Evolutionary conservation across 2,113 vertebrate species (phyloP), one percentile per base, ranked within the genome.

Genomic region (Lagopus muta): DNA sequence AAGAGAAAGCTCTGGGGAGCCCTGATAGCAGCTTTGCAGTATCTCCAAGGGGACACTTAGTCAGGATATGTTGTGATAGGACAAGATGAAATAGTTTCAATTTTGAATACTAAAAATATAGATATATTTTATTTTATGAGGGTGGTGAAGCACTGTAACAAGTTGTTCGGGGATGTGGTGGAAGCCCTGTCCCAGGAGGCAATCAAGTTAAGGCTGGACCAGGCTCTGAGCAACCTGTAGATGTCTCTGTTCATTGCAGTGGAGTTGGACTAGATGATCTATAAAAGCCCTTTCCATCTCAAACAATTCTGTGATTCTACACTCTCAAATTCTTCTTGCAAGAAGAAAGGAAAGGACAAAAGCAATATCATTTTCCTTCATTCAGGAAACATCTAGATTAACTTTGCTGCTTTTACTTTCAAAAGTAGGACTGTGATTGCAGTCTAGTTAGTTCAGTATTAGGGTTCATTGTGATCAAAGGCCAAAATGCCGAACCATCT

Each of bases 391-490:
- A 55, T 15, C 11, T 38, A 78, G 9, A 21, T 15, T 20, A 36
- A 62, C 13, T 58, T 74, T 86, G 13, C 25, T 72, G 17, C 25
- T 78, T 61, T 69, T 82, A 54, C 11, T 90, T 86, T 80, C 60
- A 47, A 38, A 67, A 80, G 54, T 6, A 4, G 40, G 70, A 54
- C 48, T 13, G 38, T 6, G 16, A 2, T 38, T 91, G 30, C 38
- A 40, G 55, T 34, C 60, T 65, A 16, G 20, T 48, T 65, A 54
- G 30, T 47, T 42, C 32, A 34, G 57, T 30, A 57, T 34, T 30
- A 45, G 30, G 0, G 0, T 15, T 11, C 19, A 16, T 2, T 5
- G 2, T 47, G 66, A 73, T 13, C 21, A 45, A 69, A 73, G 48
- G 54, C 20, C 82, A 8, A 5, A 76, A 48, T 19, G 28, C 2